These are phyloP conservation scores for Akabosia matsudoensis DNA, from an alignment of 1,140 invertebrate species.

Conservation along the genomic window DNA sequence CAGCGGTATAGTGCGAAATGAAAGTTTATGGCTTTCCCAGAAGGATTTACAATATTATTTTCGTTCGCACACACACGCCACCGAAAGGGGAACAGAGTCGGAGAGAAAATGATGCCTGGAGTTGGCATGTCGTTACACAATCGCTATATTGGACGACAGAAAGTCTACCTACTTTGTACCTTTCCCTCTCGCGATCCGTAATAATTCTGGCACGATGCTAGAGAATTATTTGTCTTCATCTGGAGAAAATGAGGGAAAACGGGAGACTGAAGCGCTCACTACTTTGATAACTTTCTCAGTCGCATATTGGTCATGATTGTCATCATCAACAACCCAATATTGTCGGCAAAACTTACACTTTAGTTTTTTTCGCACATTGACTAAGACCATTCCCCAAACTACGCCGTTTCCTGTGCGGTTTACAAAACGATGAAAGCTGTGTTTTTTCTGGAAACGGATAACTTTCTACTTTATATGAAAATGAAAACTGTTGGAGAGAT, in stretches of 20 bases:
- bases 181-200: neutral
- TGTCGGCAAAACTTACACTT: neutral
- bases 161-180: too few species aligned
- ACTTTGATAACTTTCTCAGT: neutral
- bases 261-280: too few species aligned
- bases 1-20: constrained; percentile 16
- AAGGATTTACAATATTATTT: constrained; percentile 11
- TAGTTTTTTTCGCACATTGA: too few species aligned
- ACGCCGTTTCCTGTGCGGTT: too few species aligned
- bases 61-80: neutral
- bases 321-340: neutral
- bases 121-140: constrained; percentile 1
- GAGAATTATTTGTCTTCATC: constrained; percentile 8
- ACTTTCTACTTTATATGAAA: neutral
- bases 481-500: neutral
- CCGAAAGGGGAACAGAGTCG: neutral
- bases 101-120: neutral
- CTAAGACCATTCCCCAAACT: too few species aligned
- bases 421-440: too few species aligned
- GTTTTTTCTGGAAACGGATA: too few species aligned
- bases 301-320: neutral
- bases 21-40: constrained; percentile 19
- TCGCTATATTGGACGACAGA: neutral
- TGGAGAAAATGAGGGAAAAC: neutral
- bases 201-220: neutral